A percentile compares a stretch with the other conserved stretches of the same genome.
phyloP scores from a whole-genome alignment of 2,797 vertebrate species.

The Calcarius lapponicus region DNA sequence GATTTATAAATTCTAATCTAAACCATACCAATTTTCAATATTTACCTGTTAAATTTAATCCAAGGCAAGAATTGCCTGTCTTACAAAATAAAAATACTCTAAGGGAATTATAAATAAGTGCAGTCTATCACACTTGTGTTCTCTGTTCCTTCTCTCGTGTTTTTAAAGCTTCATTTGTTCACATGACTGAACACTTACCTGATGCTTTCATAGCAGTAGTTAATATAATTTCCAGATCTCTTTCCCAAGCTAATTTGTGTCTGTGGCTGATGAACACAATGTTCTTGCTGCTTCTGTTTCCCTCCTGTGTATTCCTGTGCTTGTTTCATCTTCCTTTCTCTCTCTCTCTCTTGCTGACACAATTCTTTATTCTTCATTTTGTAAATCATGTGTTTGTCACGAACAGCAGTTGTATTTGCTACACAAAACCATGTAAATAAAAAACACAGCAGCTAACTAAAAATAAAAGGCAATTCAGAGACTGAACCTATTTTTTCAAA shows the following conservation, averaged over 20 bases:
- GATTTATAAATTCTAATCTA: neutral
- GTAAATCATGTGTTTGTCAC: neutral
- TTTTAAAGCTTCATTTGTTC: neutral
- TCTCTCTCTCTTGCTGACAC: neutral
- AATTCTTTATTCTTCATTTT: neutral
- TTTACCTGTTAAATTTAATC: neutral
- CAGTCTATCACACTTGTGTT: neutral
- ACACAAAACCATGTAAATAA: neutral
- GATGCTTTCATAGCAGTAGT: neutral
- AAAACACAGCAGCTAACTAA: neutral
- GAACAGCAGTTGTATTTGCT: neutral
- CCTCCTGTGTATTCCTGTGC: neutral
- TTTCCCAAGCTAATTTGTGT: neutral
- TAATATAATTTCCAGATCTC: neutral
- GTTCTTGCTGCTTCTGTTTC: neutral
- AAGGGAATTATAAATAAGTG: neutral
- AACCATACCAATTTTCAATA: neutral
- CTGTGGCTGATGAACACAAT: neutral
- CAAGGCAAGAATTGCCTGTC: neutral
- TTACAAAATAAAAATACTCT: neutral
- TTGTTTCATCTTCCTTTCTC: neutral
- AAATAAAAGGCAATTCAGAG: neutral
- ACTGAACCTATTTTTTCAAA: neutral
- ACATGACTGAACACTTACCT: neutral
- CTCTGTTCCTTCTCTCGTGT: neutral